Evolutionary conservation across 2,888 invertebrate genomes (phyloP).

Genomic region (Temnothorax unifasciatus): DNA sequence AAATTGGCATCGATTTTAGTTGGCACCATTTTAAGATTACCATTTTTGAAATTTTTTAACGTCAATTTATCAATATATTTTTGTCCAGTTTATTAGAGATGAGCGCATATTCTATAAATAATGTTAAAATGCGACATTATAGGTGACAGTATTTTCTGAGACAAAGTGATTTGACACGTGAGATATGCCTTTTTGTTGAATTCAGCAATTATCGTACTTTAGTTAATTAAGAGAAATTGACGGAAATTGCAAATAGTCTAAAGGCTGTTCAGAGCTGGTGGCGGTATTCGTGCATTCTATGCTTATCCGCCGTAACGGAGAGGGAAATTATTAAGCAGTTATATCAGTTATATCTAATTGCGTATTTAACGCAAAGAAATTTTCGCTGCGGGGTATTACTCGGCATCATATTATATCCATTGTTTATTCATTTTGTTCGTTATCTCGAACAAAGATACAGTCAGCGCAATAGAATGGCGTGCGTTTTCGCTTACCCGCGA

Average conservation of each 20-base stretch:
- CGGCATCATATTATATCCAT: constrained; percentile 32
- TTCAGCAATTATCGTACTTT: constrained; percentile 69
- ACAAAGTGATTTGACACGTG: constrained; percentile 39
- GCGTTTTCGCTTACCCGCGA: constrained; percentile 1
- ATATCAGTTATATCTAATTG: constrained; percentile 71
- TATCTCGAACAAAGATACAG: constrained; percentile 26
- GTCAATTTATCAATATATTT: background rate
- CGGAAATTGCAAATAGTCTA: constrained; percentile 64
- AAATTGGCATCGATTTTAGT: background rate
- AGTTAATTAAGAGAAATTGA: constrained; percentile 72
- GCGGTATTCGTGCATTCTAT: constrained; percentile 65
- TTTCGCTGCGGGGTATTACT: constrained; percentile 59
- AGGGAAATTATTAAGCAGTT: constrained; percentile 70
- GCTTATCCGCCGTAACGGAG: constrained; percentile 72
- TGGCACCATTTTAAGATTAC: background rate
- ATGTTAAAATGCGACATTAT: background rate
- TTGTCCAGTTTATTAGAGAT: background rate
- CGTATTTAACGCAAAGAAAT: constrained; percentile 68
- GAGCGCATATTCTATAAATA: background rate
- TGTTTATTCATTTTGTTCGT: constrained; percentile 61
- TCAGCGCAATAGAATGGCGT: constrained; percentile 13
- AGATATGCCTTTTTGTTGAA: constrained; percentile 46
- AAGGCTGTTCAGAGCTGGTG: constrained; percentile 57
- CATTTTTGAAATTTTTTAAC: background rate
- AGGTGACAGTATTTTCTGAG: background rate